These are phyloP conservation scores for Cacoxenus indagator DNA, from an alignment of 2,888 invertebrate species.

Conservation along the genomic window DNA sequence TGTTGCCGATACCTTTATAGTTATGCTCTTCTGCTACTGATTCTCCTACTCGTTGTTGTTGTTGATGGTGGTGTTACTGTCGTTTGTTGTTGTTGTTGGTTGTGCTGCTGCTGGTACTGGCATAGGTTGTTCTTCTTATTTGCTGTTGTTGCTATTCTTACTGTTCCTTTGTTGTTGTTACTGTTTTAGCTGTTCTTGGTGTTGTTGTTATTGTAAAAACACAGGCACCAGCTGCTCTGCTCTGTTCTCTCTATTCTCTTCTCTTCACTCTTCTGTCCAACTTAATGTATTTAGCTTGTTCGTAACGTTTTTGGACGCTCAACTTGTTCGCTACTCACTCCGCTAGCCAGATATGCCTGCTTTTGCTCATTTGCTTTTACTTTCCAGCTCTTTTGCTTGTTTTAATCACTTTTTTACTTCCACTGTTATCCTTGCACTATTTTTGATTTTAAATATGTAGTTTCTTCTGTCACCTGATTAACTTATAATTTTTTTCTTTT, in stretches of 20 bases:
- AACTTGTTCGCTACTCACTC: too few relatives aligned
- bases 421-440: too few relatives aligned
- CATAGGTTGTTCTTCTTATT: neutral
- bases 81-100: neutral
- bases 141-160: constrained; percentile 1
- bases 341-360: neutral
- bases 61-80: neutral
- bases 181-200: constrained; percentile 11
- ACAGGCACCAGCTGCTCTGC: constrained; percentile 25
- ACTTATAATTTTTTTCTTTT: too few relatives aligned
- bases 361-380: too few relatives aligned
- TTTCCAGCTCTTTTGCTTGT: neutral
- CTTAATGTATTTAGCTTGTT: neutral
- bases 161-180: constrained; percentile 13
- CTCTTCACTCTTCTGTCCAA: neutral
- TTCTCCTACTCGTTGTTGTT: neutral
- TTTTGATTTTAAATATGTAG: too few relatives aligned
- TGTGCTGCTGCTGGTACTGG: neutral
- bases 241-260: neutral
- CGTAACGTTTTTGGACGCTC: too few relatives aligned
- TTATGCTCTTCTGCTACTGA: too few relatives aligned
- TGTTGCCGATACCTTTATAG: neutral
- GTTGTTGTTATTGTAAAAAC: constrained; percentile 36
- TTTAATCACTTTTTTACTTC: neutral
- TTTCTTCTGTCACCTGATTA: too few relatives aligned